phyloP scores from a whole-genome alignment of 2,888 invertebrate genomes.

The Eupeodes luniger region DNA sequence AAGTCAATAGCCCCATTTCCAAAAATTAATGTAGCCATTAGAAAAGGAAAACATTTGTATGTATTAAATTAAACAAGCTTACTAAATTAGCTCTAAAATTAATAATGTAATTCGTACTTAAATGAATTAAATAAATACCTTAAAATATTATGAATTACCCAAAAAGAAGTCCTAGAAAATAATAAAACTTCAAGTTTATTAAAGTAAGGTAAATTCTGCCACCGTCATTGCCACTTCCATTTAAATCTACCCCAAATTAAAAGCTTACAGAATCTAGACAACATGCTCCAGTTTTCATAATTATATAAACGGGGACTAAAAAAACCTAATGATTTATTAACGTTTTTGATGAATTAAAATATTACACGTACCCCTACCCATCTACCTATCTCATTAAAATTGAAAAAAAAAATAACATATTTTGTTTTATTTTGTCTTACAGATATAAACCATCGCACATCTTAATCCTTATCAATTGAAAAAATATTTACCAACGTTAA shows the following conservation, averaged over 20 bases:
- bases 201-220: neutral
- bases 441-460: conserved; percentile 35
- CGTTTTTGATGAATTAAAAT: neutral
- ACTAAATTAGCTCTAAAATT: no score
- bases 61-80: no score
- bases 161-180: neutral
- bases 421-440: conserved; percentile 41
- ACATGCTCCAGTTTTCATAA: no score
- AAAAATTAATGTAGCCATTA: no score
- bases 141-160: neutral
- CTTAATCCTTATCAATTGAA: conserved; percentile 53
- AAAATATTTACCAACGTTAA: conserved; percentile 56
- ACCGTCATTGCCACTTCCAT: conserved; percentile 9
- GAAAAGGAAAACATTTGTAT: no score
- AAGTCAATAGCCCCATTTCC: no score
- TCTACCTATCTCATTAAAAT: neutral
- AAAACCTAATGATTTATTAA: neutral
- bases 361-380: neutral
- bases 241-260: neutral
- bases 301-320: neutral
- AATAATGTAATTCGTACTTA: no score
- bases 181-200: neutral
- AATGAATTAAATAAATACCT: neutral
- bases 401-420: neutral
- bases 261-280: neutral